Evolutionary conservation across 2,888 invertebrate genomes (phyloP), one percentile per base, ranked within the genome.

Genomic region (Polymixis flavicincta): DNA sequence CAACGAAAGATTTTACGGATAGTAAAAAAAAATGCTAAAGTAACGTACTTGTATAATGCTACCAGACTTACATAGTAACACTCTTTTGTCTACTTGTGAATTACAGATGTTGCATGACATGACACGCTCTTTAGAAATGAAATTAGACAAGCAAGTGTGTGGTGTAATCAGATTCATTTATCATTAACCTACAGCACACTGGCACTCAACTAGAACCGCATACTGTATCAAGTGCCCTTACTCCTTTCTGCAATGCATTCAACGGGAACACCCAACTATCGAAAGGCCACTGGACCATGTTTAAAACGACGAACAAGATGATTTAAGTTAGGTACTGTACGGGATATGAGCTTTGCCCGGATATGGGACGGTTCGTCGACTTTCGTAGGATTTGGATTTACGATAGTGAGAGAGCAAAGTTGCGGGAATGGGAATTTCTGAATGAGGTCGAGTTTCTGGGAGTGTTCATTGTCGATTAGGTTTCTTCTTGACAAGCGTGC

Each of bases 281-380:
- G 64, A 64, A 65, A 50, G 14, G 59, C 19, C 19, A 66, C n/a
- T 81, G 66, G 54, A 75, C 65, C 78, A 52, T 42, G 22, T 32
- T 61, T 50, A 50, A 74, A 74, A 61, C 42, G 65, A 54, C 25
- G 54, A 65, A 42, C 81, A 75, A 75, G 60, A 66, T 48, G 70
- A 67, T 63, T 54, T 61, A 77, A 80, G 52, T 48, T n/a, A n/a
- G 25, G 54, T 64, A 55, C 55, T 65, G 32, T 37, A 54, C 19
- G 50, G 48, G 52, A 71, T 59, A 55, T 59, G 32, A 74, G 68
- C 74, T 73, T 71, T 55, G 54, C 25, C 82, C 71, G 78, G 71
- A 78, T 66, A 83, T 52, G 42, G 70, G 55, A 60, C 60, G 48
- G 54, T 60, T 75, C 76, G n/a, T 66, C 54, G 76, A 78, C 37